Conservation (phyloP, 2,888 invertebrate species). For the Lycophotia porphyrea region DNA sequence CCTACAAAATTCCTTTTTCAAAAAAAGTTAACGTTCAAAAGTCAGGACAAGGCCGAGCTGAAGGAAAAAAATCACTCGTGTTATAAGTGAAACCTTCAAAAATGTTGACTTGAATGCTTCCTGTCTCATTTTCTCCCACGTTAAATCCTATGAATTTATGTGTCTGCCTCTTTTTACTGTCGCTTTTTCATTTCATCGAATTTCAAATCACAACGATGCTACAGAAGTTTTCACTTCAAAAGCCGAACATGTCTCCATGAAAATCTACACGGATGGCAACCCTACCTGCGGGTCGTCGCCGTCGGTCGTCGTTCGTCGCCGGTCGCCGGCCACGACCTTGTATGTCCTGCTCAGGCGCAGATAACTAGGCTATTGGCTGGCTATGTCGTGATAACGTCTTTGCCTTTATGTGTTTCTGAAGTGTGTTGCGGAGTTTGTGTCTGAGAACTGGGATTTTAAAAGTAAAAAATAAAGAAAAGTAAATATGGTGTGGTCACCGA, state of each 20-base stretch:
- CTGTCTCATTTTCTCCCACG: no score
- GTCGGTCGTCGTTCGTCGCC: slow-evolving; percentile 22
- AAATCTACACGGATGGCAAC: not conserved
- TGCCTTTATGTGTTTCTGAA: slow-evolving; percentile 36
- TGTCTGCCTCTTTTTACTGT: no score
- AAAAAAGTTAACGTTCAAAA: not conserved
- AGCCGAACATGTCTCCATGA: not conserved
- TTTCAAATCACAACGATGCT: no score
- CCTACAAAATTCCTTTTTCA: not conserved
- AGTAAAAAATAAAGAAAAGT: no score
- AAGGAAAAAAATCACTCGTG: no score
- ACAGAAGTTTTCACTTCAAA: no score
- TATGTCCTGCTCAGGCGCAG: slow-evolving; percentile 56
- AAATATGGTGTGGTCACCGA: not conserved
- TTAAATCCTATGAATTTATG: no score
- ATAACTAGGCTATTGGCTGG: slow-evolving; percentile 52
- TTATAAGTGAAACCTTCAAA: no score
- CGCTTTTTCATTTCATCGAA: no score
- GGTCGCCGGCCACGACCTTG: slow-evolving; percentile 63
- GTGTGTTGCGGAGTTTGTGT: not conserved
- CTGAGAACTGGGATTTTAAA: not conserved
- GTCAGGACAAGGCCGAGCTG: not conserved
- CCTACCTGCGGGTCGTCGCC: slow-evolving; percentile 28
- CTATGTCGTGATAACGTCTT: slow-evolving; percentile 49
- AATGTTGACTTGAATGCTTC: no score